These are phyloP conservation scores for Mola mola DNA, from an alignment of 2,113 vertebrate species.

Conservation along the genomic window DNA sequence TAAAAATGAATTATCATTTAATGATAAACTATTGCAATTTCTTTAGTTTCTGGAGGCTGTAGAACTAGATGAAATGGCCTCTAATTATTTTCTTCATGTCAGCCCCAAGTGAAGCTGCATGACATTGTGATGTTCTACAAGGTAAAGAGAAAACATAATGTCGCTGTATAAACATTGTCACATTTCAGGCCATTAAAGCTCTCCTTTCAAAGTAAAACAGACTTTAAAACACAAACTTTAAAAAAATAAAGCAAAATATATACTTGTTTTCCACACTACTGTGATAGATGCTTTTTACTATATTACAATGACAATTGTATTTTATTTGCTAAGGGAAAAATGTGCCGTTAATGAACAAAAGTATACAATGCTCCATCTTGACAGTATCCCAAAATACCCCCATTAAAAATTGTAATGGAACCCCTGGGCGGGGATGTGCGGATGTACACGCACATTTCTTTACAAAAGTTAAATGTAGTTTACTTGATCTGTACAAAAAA, in stretches of 20 bases:
- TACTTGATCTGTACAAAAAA: too few relatives aligned
- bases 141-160: slow-evolving; percentile 28
- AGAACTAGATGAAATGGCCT: slow-evolving; percentile 36
- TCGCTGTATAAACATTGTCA: slow-evolving; percentile 27
- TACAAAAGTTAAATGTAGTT: too few relatives aligned
- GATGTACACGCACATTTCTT: too few relatives aligned
- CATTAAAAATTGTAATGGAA: too few relatives aligned
- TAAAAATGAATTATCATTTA: slow-evolving; percentile 40
- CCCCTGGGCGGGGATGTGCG: too few relatives aligned
- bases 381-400: too few relatives aligned
- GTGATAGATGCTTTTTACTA: too few relatives aligned
- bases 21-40: slow-evolving; percentile 34
- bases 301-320: too few relatives aligned
- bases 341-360: slow-evolving; percentile 6
- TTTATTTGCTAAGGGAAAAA: slow-evolving; percentile 1
- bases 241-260: slow-evolving; percentile 8
- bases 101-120: slow-evolving; percentile 38
- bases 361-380: not conserved
- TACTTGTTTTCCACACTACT: not conserved
- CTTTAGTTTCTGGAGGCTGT: slow-evolving; percentile 31
- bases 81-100: slow-evolving; percentile 30
- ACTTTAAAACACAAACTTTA: slow-evolving; percentile 17
- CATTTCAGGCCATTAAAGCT: slow-evolving; percentile 25
- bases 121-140: slow-evolving; percentile 20
- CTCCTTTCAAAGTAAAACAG: slow-evolving; percentile 26